Conservation (phyloP, 2,797 vertebrate genomes). For the Nyctalus aviator region DNA sequence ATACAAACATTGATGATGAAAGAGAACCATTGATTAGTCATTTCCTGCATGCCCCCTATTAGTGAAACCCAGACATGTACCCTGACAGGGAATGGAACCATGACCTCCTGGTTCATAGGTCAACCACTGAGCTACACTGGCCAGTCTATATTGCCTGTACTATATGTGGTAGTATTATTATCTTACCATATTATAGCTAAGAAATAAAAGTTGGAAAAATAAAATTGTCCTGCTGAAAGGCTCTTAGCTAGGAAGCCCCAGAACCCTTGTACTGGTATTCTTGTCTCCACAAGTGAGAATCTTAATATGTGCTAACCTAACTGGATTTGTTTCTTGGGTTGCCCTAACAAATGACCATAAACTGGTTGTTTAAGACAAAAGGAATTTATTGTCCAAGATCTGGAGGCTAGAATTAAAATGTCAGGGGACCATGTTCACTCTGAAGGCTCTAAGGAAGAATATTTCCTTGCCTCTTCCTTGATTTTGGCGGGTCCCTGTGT, state of each 20-base stretch:
- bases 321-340: not conserved
- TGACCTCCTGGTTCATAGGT: no score
- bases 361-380: not conserved
- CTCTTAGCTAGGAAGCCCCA: not conserved
- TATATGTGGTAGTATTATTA: not conserved
- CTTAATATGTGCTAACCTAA: not conserved
- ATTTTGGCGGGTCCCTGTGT: not conserved
- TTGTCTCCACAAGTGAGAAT: not conserved
- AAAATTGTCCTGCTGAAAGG: not conserved
- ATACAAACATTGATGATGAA: no score
- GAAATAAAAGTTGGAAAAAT: not conserved
- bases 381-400: not conserved
- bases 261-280: no score
- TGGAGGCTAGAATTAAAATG: not conserved
- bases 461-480: not conserved
- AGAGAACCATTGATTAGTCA: no score
- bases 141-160: not conserved
- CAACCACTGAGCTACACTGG: no score
- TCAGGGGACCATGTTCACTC: not conserved
- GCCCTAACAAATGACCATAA: not conserved
- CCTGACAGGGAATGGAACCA: no score
- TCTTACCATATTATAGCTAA: not conserved
- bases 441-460: not conserved
- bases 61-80: no score
- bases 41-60: no score